Evolutionary conservation across 2,797 vertebrate genomes (phyloP), one percentile per base, ranked within the genome.

Genomic region (Psittacula derbiana): DNA sequence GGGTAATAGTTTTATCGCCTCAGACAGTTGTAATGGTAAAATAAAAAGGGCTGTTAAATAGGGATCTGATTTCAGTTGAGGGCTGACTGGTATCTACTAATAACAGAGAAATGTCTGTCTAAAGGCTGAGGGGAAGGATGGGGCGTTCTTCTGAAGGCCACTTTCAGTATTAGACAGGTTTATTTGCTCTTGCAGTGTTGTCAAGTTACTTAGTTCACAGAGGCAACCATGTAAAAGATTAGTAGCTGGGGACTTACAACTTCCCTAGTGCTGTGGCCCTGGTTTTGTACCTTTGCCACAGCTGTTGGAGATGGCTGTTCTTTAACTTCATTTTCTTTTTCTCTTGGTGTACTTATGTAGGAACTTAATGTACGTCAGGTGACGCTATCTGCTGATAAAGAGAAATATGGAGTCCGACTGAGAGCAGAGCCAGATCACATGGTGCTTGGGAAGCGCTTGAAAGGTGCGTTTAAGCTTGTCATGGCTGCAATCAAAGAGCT

Each of bases 371-470:
- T 99, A 64, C 98, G 99, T 30, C 98, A 98, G 90, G 96, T 99
- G 93, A 99, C 99, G 1, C 94, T 99, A 57, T 99, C 99, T 28
- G 98, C 98, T 2, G 98, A 99, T 96, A 99, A 99, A 97, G 98
- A 98, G 94, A 98, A 98, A 74, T 99, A 99, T 1, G 99, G 99
- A 9, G 99, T 99, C 93, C 97, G 97, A 19, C 98, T 99, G 90
- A 96, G 99, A 96, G 99, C 99, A 1, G 99, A 99, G 95, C 99
- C 99, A 0, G 99, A 99, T 97, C 99, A 99, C 98, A 99, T 99
- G 98, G 99, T 99, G 72, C 98, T 99, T 84, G 99, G 99, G 85
- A 99, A 99, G 81, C 98, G 99, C 58, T 98, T 99, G 86, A 99
- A 99, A 90, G 99, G 98, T 11, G 99, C 98, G 17, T 99, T 99